Percentiles rank a stretch among this genome's conserved stretches.
Evolutionary conservation across 2,113 vertebrate genomes (phyloP).

Genomic region (Cisticola juncidis): DNA sequence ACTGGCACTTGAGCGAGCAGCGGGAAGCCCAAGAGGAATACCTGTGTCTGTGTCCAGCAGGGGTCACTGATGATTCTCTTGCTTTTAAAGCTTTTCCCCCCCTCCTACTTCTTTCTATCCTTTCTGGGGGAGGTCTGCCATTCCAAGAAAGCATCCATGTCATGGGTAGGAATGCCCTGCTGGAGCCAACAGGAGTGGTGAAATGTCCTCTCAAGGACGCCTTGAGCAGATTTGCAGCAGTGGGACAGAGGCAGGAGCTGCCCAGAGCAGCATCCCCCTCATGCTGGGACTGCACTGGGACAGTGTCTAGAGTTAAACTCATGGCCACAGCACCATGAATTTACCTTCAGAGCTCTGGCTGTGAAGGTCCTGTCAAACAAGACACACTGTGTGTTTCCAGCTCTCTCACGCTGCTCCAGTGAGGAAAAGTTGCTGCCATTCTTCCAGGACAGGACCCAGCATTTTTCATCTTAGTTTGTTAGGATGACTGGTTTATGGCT

Average conservation of each 20-base stretch:
- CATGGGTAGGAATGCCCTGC: not conserved
- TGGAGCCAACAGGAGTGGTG: not conserved
- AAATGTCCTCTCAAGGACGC: not conserved
- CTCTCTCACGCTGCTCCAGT: not conserved
- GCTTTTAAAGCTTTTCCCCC: not conserved
- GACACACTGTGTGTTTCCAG: not conserved
- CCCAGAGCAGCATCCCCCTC: not conserved
- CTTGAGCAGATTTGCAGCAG: not conserved
- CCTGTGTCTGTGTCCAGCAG: not conserved
- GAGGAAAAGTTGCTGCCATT: not conserved
- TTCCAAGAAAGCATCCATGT: not conserved
- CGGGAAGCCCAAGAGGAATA: not conserved
- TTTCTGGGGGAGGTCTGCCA: not conserved
- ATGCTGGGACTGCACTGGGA: accelerated
- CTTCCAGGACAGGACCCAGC: not conserved
- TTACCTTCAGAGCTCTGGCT: not conserved
- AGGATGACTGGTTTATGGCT: not conserved
- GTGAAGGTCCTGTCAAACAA: not conserved
- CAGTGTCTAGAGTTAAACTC: not conserved
- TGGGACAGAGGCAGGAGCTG: not conserved
- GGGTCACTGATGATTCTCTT: not conserved
- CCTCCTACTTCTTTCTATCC: not conserved
- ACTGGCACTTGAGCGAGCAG: not conserved
- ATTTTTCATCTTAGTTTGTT: not conserved
- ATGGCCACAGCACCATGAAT: not conserved